Evolutionary conservation across 2,888 invertebrate species (phyloP), one percentile per base, ranked within the genome.

Genomic region (Escarpia spicata): DNA sequence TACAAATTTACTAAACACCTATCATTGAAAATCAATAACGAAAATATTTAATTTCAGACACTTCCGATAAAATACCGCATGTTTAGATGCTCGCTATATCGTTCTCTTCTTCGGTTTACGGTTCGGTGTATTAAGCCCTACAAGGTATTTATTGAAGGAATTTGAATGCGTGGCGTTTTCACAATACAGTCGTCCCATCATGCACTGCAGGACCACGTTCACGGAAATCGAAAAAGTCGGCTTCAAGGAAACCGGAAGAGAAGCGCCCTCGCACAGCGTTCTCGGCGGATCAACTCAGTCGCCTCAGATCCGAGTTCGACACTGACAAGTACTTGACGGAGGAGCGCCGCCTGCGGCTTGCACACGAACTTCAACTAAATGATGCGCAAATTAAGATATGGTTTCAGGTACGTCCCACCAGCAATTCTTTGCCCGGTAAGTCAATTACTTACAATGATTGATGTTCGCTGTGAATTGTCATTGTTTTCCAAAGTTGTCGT

Each of bases 251-350:
- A n/a, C 91, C 43, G 31, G 94, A 94, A 92, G 96, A 96, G 91
- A 99, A 99, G 96, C 97, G 99, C 95, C 99, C 99, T 0, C 97
- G 99, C 92, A 99, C 99, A 0, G 99, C 99, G 19, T 99, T 99
- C 97, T 98, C 98, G 93, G 98, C 98, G 0, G 98, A 98, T 15
- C 98, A 99, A 96, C 97, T 98, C 93, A 97, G 97, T 45, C 97
- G 98, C 96, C 97, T 99, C 95, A 98, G 98, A 97, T 98, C 98
- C 96, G 99, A 99, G 97, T 99, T 99, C 96, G 95, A 96, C 37
- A 95, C 96, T 90, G 96, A 95, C 98, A 94, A 95, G 91, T 97
- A 99, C 97, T 97, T 99, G 95, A 99, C 99, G 0, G 99, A 99
- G 96, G 97, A 98, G 93, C 97, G 99, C 94, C 97, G 99, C 89